Evolutionary conservation across 2,888 invertebrate species (phyloP).

Genomic region (Metalampra italica): DNA sequence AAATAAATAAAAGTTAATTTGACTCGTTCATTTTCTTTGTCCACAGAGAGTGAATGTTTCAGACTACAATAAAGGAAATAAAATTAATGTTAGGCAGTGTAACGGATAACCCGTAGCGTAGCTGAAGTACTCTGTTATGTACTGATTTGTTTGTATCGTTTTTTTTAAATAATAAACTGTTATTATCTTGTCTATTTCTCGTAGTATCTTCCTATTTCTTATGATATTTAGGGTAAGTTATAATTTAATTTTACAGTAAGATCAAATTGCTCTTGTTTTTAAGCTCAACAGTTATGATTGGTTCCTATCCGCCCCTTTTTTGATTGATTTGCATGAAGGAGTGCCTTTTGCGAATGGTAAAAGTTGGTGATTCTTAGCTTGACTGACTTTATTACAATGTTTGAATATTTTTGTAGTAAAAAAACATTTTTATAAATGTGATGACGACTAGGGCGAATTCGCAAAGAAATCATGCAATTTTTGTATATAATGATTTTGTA

Average conservation of each 20-base stretch:
- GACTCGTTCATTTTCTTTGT: slow-evolving; percentile 36
- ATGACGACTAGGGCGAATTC: slow-evolving; percentile 25
- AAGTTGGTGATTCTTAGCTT: slow-evolving; percentile 47
- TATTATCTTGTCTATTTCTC: slow-evolving; percentile 44
- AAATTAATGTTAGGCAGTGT: slow-evolving; percentile 31
- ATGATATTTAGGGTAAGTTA: slow-evolving; percentile 47
- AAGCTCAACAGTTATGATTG: slow-evolving; percentile 36
- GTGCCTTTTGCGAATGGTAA: slow-evolving; percentile 60
- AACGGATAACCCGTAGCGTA: slow-evolving; percentile 33
- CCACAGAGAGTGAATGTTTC: slow-evolving; percentile 36
- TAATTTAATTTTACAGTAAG: slow-evolving; percentile 28
- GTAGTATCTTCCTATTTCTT: slow-evolving; percentile 63
- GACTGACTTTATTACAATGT: slow-evolving; percentile 56
- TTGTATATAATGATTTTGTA: slow-evolving; percentile 34
- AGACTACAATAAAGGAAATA: slow-evolving; percentile 24
- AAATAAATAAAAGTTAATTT: slow-evolving; percentile 23
- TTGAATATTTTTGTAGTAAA: slow-evolving; percentile 58
- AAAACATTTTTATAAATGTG: slow-evolving; percentile 30
- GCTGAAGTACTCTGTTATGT: slow-evolving; percentile 32
- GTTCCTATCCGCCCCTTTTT: slow-evolving; percentile 22
- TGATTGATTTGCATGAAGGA: slow-evolving; percentile 50
- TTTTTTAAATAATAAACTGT: slow-evolving; percentile 16
- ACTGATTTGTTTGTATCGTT: slow-evolving; percentile 38
- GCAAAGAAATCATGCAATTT: slow-evolving; percentile 31
- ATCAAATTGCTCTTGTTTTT: slow-evolving; percentile 23